Conservation (phyloP, 1,140 invertebrate species). For the Microplitis demolitor region DNA sequence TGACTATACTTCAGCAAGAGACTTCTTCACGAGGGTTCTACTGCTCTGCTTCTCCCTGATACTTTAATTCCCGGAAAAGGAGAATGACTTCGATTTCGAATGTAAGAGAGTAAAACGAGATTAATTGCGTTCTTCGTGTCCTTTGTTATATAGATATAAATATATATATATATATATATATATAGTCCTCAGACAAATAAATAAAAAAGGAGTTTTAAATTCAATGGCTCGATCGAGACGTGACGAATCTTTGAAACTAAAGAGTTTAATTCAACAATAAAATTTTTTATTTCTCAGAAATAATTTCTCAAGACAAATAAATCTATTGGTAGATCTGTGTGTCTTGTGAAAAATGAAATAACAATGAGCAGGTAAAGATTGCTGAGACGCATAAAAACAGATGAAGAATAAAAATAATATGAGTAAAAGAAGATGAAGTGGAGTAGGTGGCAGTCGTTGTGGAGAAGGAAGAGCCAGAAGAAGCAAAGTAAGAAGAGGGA, state of each 20-base stretch:
- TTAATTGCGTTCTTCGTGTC: conserved; percentile 38
- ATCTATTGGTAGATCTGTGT: no score
- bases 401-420: conserved; percentile 2
- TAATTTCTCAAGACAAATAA: no score
- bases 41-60: conserved; percentile 25
- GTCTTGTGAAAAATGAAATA: conserved; percentile 2
- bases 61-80: conserved; percentile 53
- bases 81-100: conserved; percentile 49
- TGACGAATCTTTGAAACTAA: no score
- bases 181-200: no score
- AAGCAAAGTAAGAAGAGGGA: conserved; percentile 33
- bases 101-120: conserved; percentile 40
- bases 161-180: no score
- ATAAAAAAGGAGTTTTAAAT: not conserved
- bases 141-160: no score
- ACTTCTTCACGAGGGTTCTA: conserved; percentile 12
- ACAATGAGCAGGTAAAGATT: not conserved
- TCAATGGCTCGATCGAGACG: no score
- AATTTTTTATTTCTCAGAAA: no score
- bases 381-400: not conserved
- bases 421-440: conserved; percentile 16
- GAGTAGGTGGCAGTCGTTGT: not conserved
- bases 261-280: no score
- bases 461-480: conserved; percentile 4
- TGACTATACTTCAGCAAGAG: conserved; percentile 5